Percentiles rank a stretch among this genome's conserved stretches.
phyloP scores from a whole-genome alignment of 1,140 invertebrate genomes.

The Caenorhabditis brenneri region DNA sequence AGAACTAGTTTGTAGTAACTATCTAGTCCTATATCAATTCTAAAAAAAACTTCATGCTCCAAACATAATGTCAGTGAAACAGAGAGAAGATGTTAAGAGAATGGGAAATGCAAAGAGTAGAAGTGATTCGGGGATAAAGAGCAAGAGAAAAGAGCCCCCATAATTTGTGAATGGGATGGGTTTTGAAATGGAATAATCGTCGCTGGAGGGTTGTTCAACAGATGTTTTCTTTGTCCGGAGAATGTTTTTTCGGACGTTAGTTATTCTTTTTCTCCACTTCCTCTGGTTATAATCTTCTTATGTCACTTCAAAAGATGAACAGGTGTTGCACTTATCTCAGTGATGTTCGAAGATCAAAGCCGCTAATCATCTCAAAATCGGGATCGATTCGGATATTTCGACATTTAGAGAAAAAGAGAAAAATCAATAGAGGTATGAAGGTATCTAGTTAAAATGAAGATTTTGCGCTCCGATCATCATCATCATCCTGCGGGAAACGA shows the following conservation, averaged over 20 bases:
- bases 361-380: background rate
- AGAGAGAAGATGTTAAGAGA: background rate
- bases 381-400: background rate
- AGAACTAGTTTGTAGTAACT: too few relatives aligned
- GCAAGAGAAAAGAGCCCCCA: background rate
- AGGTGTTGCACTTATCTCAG: conserved; percentile 1
- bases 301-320: background rate
- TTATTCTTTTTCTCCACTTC: background rate
- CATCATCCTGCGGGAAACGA: background rate
- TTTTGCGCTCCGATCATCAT: conserved; percentile 7
- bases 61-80: too few relatives aligned
- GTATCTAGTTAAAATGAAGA: conserved; percentile 5
- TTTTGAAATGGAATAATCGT: conserved; percentile 40
- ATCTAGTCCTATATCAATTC: too few relatives aligned
- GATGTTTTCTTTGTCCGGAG: conserved; percentile 9
- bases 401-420: conserved; percentile 2
- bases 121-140: background rate
- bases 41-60: too few relatives aligned
- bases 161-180: conserved; percentile 38
- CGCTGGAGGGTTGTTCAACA: background rate
- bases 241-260: background rate
- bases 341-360: conserved; percentile 6
- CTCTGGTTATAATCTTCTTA: background rate
- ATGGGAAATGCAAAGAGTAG: background rate
- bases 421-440: background rate